Percentiles rank a stretch among this genome's conserved stretches.
Conservation (phyloP, 2,888 invertebrate genomes). For the Metallyticus violacea region DNA sequence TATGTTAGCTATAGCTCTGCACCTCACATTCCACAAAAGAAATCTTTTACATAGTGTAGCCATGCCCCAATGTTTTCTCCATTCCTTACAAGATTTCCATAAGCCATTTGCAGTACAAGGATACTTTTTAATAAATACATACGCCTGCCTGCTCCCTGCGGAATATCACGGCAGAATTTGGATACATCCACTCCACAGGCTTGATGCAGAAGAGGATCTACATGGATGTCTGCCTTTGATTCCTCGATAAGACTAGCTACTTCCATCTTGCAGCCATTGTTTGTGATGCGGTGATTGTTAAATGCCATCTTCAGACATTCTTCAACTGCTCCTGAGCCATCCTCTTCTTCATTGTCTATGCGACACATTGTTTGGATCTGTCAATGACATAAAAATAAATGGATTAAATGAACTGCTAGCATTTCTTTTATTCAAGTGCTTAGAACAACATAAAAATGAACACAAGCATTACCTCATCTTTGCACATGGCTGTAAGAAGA, state of each 20-base stretch:
- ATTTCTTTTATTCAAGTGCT: too few relatives aligned
- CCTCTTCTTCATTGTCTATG: constrained; percentile 53
- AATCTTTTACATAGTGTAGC: too few relatives aligned
- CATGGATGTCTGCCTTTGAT: constrained; percentile 89
- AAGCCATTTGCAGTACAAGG: too few relatives aligned
- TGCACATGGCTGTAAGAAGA: constrained; percentile 75
- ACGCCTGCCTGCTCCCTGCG: constrained; percentile 90
- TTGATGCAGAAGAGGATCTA: constrained; percentile 86
- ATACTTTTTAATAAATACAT: constrained; percentile 45
- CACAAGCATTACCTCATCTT: constrained; percentile 52
- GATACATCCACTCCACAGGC: constrained; percentile 83
- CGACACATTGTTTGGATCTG: constrained; percentile 51
- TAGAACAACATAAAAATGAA: too few relatives aligned
- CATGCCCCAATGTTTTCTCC: too few relatives aligned
- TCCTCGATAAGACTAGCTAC: constrained; percentile 87
- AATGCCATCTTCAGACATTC: constrained; percentile 90
- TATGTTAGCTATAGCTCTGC: too few relatives aligned
- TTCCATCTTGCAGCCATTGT: constrained; percentile 75
- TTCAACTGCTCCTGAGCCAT: constrained; percentile 63
- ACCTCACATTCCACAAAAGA: too few relatives aligned
- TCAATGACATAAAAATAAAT: background rate
- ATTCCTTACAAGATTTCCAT: too few relatives aligned
- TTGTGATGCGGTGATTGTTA: constrained; percentile 67
- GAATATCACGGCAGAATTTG: constrained; percentile 74
- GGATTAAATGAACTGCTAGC: background rate